Evolutionary conservation across 2,797 vertebrate species (phyloP).

Genomic region (Haliaeetus albicilla): DNA sequence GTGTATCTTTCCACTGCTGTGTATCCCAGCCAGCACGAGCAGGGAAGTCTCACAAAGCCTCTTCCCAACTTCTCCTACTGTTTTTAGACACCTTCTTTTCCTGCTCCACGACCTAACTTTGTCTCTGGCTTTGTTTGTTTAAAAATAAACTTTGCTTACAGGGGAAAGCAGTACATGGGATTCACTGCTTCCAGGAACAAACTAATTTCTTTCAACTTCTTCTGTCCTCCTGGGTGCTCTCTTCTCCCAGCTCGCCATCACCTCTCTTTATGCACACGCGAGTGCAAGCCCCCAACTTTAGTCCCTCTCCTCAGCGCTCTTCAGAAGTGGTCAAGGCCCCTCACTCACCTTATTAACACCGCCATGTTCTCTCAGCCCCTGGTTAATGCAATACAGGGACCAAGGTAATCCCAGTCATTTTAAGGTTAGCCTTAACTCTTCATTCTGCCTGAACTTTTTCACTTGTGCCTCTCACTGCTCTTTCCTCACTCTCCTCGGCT

Average conservation of each 20-base stretch:
- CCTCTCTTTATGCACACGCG: not conserved
- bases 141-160: constrained; percentile 17
- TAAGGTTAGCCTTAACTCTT: not conserved
- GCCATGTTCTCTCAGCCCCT: not conserved
- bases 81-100: not conserved
- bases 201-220: not conserved
- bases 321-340: not conserved
- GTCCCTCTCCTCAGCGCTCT: not conserved
- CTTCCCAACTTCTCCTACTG: not conserved
- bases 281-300: not conserved
- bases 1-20: not conserved
- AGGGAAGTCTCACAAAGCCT: not conserved
- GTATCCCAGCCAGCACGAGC: not conserved
- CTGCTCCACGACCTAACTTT: not conserved
- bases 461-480: not conserved
- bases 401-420: not conserved
- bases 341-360: not conserved
- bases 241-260: not conserved
- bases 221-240: not conserved
- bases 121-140: not conserved
- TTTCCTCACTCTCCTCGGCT: not conserved
- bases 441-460: not conserved
- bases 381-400: not conserved
- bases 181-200: not conserved
- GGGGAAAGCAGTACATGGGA: not conserved